Percentiles rank a stretch among this genome's conserved stretches.
Evolutionary conservation across 2,797 vertebrate genomes (phyloP).

Genomic region (Onychomys torridus): DNA sequence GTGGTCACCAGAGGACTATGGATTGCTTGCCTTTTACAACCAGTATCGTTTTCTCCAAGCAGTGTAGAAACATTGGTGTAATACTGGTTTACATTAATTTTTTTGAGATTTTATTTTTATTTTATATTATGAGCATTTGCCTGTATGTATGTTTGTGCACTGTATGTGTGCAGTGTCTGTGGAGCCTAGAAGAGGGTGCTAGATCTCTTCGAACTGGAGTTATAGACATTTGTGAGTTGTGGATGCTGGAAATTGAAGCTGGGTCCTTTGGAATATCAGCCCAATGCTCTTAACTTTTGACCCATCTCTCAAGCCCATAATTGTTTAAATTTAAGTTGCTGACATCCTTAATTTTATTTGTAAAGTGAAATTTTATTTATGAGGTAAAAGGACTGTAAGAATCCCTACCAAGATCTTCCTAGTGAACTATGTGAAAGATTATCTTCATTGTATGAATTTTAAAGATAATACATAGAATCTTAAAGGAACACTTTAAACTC

Average conservation of each 20-base stretch:
- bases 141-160: not conserved
- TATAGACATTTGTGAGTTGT: not conserved
- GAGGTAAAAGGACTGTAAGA: conserved; percentile 20
- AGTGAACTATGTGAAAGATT: conserved; percentile 49
- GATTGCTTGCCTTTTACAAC: not conserved
- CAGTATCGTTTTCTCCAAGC: conserved; percentile 4
- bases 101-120: not conserved
- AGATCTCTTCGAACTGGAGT: not conserved
- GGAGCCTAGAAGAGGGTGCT: not conserved
- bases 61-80: not conserved
- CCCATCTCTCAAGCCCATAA: not conserved
- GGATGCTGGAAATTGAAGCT: not conserved
- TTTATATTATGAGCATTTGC: not conserved
- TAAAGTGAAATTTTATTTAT: too few species aligned
- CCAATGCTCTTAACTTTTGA: not conserved
- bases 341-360: conserved; percentile 60
- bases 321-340: conserved; percentile 41
- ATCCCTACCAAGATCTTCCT: conserved; percentile 28
- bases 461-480: not conserved
- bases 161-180: not conserved
- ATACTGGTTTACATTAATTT: not conserved
- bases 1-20: not conserved
- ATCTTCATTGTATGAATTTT: conserved; percentile 57
- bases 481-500: conserved; percentile 30
- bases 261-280: not conserved